Base-by-base conservation (phyloP, 92 coral and sea anemone genomes). In the Hydrozoanthus gracilis region DNA sequence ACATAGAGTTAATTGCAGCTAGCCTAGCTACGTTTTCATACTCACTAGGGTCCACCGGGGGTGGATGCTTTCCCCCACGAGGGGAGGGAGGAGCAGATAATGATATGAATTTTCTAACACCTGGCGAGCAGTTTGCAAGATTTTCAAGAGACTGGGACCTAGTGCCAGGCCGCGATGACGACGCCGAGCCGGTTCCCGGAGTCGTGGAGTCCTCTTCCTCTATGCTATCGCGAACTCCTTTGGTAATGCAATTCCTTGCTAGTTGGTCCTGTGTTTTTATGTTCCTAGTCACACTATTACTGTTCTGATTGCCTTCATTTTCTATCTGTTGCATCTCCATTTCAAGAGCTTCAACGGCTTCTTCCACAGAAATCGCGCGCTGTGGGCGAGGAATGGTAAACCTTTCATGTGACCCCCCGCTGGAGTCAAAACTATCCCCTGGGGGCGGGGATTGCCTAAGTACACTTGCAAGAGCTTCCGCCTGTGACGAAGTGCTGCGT, bases 21-120 rank as follows among this genome's bases (percentile, higher is more conserved):
- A 95, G 61, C 67, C 82, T 88, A 44, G 87, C 92, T 46, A 82
- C 85, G 15, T 73, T 88, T 39, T 95, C 98, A 44, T 84, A 87
- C 44, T 90, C 91, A 47, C 83, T 72, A 46, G 90, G 83, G 78
- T 83, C 92, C 71, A 95, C 87, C 10, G 96, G 92, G 77, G 88
- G 92, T 20, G 93, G 83, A 77, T 95, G 99, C 83, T 95, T 90
- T 70, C 92, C 95, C 87, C 99, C 99, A 87, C 98, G 94, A 12
- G 99, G 99, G 85, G 99, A 95, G 66, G 99, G 90, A n/a, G 99
- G 99, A 54, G 99, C 99, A 16, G 99, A 97, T 9, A 82, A 92
- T 2, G 95, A 95, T 65, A 86, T 84, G 20, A 82, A 74, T 70
- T 78, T 88, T 64, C 46, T 39, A 69, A 69, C 45, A 73, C 65